Percentiles rank a stretch among this genome's conserved stretches.
Conservation (phyloP, 2,113 vertebrate genomes). For the Semnornis frantzii region DNA sequence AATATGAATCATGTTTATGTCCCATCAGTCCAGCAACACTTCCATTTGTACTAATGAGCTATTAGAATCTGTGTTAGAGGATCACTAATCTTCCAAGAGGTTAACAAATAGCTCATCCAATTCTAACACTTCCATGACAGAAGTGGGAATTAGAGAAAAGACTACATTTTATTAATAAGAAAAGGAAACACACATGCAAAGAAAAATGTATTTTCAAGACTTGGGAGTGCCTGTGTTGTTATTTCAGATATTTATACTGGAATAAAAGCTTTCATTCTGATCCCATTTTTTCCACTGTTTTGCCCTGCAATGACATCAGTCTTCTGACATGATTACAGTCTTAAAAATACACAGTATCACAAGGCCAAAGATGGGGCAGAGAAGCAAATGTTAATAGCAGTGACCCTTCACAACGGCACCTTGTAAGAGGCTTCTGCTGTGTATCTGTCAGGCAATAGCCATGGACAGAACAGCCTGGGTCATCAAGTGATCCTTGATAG, state of each 20-base stretch:
- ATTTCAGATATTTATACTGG: constrained; percentile 41
- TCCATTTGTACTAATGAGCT: constrained; percentile 27
- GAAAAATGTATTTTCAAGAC: neutral
- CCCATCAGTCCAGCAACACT: neutral
- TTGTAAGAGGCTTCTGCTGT: neutral
- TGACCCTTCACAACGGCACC: neutral
- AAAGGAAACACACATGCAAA: constrained; percentile 8
- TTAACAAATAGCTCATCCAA: neutral
- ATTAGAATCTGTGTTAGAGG: constrained; percentile 3
- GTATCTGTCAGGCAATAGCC: neutral
- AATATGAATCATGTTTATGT: constrained; percentile 38
- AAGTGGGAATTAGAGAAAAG: constrained; percentile 6
- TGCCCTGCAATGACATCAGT: neutral
- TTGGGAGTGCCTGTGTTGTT: neutral
- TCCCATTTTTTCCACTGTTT: constrained; percentile 8
- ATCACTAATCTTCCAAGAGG: constrained; percentile 30
- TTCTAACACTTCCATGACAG: neutral
- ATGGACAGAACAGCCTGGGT: neutral
- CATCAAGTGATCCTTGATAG: neutral
- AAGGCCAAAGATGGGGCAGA: neutral
- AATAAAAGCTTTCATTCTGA: constrained; percentile 21
- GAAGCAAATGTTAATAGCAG: neutral
- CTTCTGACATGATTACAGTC: neutral
- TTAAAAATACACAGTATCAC: neutral
- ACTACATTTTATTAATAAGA: neutral